Percentiles rank a stretch among this genome's conserved stretches.
Conservation (phyloP, 2,888 invertebrate genomes). For the Hydrotaea cyrtoneurina region DNA sequence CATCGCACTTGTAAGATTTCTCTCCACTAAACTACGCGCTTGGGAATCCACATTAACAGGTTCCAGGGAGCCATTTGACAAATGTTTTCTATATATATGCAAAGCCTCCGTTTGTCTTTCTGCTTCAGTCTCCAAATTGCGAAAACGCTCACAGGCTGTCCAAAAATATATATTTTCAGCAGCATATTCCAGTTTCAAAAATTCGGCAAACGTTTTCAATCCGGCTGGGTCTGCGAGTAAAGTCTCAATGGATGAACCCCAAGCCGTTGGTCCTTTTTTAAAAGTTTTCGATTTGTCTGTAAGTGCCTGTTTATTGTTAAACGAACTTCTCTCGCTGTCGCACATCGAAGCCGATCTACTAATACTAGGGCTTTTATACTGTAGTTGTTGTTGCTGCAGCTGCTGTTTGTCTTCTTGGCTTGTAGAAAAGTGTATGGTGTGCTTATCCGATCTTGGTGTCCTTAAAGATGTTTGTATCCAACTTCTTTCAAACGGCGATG, state of each 20-base stretch:
- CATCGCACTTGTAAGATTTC: conserved; percentile 83
- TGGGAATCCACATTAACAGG: conserved; percentile 98
- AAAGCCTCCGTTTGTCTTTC: conserved; percentile 85
- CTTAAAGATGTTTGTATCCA: conserved; percentile 85
- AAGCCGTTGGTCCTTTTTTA: conserved; percentile 84
- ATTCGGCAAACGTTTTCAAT: conserved; percentile 95
- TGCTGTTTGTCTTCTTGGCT: conserved; percentile 34
- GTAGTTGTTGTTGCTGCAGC: conserved; percentile 51
- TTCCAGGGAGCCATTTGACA: conserved; percentile 92
- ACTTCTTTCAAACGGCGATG: conserved; percentile 80
- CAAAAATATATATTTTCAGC: conserved; percentile 99
- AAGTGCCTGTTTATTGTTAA: conserved; percentile 33
- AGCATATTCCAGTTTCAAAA: conserved; percentile 97
- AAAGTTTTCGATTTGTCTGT: conserved; percentile 45
- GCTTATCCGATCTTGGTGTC: conserved; percentile 83
- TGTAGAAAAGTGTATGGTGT: conserved; percentile 79
- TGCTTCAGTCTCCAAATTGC: conserved; percentile 83
- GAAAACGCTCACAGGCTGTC: conserved; percentile 96
- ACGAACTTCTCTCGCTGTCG: conserved; percentile 70
- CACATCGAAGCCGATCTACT: conserved; percentile 52
- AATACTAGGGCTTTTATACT: conserved; percentile 37
- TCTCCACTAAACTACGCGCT: conserved; percentile 87
- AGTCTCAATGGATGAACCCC: conserved; percentile 95
- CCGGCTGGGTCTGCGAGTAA: conserved; percentile 93
- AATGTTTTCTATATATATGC: conserved; percentile 92